Conservation (phyloP, 2,113 vertebrate species). For the Pseudorectes ferrugineus region DNA sequence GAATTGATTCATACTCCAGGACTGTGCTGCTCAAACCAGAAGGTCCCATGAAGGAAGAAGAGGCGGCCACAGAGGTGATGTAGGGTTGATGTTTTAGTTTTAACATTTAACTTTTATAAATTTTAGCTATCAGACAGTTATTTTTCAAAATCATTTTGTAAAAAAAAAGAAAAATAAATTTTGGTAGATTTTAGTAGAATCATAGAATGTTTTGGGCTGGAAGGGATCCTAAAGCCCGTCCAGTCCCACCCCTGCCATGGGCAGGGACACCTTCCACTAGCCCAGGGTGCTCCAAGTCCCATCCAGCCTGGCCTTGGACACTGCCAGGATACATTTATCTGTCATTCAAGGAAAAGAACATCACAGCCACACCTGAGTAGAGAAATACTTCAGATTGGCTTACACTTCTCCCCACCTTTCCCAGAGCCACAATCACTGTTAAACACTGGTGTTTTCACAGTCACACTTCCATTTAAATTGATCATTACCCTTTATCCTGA, state of each 20-base stretch:
- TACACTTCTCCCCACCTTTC: not conserved
- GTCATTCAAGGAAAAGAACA: not conserved
- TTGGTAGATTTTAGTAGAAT: not conserved
- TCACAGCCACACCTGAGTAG: not conserved
- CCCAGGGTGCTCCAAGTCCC: not conserved
- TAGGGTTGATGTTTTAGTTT: not conserved
- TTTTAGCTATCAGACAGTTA: not conserved
- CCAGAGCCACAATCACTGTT: not conserved
- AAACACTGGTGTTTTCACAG: not conserved
- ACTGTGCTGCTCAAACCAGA: not conserved
- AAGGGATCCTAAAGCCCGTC: not conserved
- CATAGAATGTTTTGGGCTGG: not conserved
- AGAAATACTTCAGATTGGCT: not conserved
- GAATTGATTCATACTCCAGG: not conserved
- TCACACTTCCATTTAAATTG: not conserved
- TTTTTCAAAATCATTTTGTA: not conserved
- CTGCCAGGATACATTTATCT: not conserved
- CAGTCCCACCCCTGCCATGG: not conserved
- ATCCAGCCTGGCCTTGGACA: rapidly evolving
- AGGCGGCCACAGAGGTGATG: rapidly evolving
- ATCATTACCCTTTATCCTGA: not conserved
- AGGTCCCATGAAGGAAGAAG: not conserved
- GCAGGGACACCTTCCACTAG: not conserved
- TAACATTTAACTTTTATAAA: not conserved
- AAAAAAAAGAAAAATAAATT: not conserved